Percentiles rank a stretch among this genome's conserved stretches.
Conservation (phyloP, 2,888 invertebrate genomes). For the Eupithecia dodoneata region DNA sequence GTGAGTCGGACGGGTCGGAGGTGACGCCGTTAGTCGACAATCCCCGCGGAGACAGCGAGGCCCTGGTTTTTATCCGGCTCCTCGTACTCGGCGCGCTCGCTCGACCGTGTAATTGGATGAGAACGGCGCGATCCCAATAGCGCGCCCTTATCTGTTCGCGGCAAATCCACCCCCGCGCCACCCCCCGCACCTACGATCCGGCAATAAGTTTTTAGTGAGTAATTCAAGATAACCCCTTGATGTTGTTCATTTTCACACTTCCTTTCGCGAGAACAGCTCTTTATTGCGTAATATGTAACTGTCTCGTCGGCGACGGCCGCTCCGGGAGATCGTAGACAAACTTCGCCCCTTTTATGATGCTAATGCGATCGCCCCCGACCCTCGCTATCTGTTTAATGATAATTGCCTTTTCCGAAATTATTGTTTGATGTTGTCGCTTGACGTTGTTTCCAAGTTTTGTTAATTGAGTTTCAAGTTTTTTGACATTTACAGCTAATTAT, state of each 20-base stretch:
- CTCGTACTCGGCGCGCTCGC: conserved; percentile 78
- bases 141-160: conserved; percentile 84
- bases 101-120: conserved; percentile 85
- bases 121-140: conserved; percentile 84
- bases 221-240: conserved; percentile 85
- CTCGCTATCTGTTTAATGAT: conserved; percentile 81
- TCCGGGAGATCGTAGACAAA: conserved; percentile 76
- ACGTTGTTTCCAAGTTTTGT: conserved; percentile 64
- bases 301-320: conserved; percentile 79
- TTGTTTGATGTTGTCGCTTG: conserved; percentile 82
- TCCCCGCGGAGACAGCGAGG: conserved; percentile 80
- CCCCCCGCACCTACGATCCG: conserved; percentile 60
- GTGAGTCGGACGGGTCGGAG: conserved; percentile 68
- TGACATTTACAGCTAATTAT: conserved; percentile 66
- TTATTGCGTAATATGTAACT: conserved; percentile 84
- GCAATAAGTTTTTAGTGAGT: conserved; percentile 84
- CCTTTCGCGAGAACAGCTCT: conserved; percentile 85
- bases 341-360: conserved; percentile 82
- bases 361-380: conserved; percentile 81
- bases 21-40: conserved; percentile 80
- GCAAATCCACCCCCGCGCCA: conserved; percentile 68
- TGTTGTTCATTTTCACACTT: conserved; percentile 85
- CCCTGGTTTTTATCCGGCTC: conserved; percentile 77
- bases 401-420: conserved; percentile 83
- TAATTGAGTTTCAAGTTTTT: conserved; percentile 65